phyloP scores from a whole-genome alignment of 2,797 vertebrate genomes.

The Sarcophilus harrisii region DNA sequence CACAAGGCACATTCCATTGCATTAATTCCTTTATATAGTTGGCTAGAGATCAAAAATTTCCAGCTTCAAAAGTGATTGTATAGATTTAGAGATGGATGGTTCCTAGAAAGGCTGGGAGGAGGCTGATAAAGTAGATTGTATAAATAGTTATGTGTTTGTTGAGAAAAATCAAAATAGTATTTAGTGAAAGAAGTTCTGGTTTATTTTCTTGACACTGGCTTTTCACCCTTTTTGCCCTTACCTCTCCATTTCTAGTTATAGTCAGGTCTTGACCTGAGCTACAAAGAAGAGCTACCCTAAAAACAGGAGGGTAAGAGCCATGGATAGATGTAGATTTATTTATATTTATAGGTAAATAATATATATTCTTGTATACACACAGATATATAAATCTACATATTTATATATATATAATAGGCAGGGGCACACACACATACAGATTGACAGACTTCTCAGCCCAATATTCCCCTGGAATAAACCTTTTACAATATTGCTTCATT shows the following conservation, averaged over 20 bases:
- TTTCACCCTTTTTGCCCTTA: not conserved
- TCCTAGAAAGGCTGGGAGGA: not conserved
- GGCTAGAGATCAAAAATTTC: not conserved
- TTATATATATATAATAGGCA: not conserved
- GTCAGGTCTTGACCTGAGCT: not conserved
- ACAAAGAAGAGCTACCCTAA: conserved; percentile 15
- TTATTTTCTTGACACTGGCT: conserved; percentile 35
- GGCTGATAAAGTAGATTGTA: not conserved
- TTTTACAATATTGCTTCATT: conserved; percentile 13
- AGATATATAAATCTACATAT: not conserved
- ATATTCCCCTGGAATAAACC: not conserved
- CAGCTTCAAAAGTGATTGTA: conserved; percentile 7
- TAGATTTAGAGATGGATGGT: not conserved
- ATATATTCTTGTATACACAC: not conserved
- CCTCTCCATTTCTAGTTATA: conserved; percentile 43
- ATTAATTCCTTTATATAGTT: conserved; percentile 15
- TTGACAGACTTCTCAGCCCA: not conserved
- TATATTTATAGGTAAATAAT: not conserved
- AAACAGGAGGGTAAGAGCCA: conserved; percentile 8
- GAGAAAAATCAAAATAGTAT: conserved; percentile 29
- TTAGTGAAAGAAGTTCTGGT: conserved; percentile 11
- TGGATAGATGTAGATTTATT: not conserved
- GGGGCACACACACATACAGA: not conserved
- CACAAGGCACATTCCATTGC: conserved; percentile 17
- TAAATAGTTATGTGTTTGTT: not conserved